Base-by-base conservation (phyloP, 2,113 vertebrate species). In the Sceloporus undulatus region DNA sequence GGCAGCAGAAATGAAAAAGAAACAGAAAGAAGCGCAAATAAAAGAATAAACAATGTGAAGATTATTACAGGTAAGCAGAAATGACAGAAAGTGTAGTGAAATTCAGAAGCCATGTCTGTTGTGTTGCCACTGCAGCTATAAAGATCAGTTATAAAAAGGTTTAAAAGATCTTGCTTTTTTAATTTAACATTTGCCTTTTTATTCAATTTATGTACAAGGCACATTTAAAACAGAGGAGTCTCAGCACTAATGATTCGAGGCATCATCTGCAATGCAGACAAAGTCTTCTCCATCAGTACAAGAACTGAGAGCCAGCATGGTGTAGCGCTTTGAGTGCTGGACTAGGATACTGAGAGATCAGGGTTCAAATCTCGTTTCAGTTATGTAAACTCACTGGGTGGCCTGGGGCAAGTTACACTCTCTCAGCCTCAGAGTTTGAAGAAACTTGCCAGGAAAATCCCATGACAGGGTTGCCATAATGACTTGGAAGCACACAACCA, bases 1-100 rank as follows among this genome's bases (percentile, higher is more conserved):
- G 84, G 91, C n/a, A 92, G 95, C 29, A 91, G 86, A 40, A 90
- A 91, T 90, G 2, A 86, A 65, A 90, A 86, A 54, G 56, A 85
- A 86, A 27, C 70, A 78, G 86, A 48, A 90, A 73, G 92, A 18
- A 93, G 79, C 76, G 94, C 54, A 34, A 29, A 82, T 18, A 66
- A 56, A 86, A 56, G 8, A 25, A 3, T 82, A 40, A 87, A 70
- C 27, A 84, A 29, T 21, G 65, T 5, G 29, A 81, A 83, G 29
- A 25, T 16, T 68, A 93, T 19, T 1, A 83, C 1, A 78, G 34
- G 18, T 1, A 18, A 18, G 27, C 74, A 74, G 34, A 87, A 92
- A 21, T 3, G 13, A 56, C 87, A 70, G 21, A 82, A 52, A 89
- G 4, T 74, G 0, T 42, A 25, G 3, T 74, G 68, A 89, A 91